These are phyloP conservation scores for Hippasteria phrygiana DNA, from an alignment of 53 echinoderm and acorn worm genomes.

Conservation along the genomic window DNA sequence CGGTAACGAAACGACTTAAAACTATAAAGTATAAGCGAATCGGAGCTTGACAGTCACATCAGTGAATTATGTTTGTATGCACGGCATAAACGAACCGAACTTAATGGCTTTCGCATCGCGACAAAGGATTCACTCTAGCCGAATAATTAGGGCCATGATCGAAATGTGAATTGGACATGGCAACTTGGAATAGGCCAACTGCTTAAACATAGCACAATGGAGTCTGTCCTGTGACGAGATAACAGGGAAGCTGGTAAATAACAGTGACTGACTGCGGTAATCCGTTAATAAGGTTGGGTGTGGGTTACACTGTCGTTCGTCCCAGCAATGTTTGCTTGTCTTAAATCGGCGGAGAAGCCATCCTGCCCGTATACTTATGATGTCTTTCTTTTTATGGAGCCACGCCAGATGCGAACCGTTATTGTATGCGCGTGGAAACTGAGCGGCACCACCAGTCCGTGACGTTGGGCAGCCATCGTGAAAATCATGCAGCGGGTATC, in stretches of 20 bases:
- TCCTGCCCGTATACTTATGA: neutral
- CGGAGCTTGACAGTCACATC: too few relatives aligned
- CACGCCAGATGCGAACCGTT: constrained; percentile 47
- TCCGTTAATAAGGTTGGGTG: neutral
- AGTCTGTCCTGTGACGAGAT: neutral
- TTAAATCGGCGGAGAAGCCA: neutral
- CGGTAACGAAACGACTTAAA: too few relatives aligned
- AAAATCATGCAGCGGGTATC: constrained; percentile 53
- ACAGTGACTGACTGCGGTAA: neutral
- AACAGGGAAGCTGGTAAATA: neutral
- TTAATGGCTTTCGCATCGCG: neutral
- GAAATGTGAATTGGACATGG: constrained; percentile 20
- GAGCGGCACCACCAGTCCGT: constrained; percentile 2
- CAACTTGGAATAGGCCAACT: constrained; percentile 43
- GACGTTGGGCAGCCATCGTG: constrained; percentile 43
- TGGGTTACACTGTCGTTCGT: constrained; percentile 25
- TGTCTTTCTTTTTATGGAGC: neutral
- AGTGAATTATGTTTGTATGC: constrained; percentile 6
- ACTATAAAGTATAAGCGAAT: too few relatives aligned
- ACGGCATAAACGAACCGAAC: neutral
- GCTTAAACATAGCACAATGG: constrained; percentile 26
- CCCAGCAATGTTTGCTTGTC: constrained; percentile 6
- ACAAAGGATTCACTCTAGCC: neutral
- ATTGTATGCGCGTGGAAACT: constrained; percentile 45
- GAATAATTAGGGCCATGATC: constrained; percentile 1